Conservation (phyloP, 1,140 invertebrate species). For the Magallana ariakensis region DNA sequence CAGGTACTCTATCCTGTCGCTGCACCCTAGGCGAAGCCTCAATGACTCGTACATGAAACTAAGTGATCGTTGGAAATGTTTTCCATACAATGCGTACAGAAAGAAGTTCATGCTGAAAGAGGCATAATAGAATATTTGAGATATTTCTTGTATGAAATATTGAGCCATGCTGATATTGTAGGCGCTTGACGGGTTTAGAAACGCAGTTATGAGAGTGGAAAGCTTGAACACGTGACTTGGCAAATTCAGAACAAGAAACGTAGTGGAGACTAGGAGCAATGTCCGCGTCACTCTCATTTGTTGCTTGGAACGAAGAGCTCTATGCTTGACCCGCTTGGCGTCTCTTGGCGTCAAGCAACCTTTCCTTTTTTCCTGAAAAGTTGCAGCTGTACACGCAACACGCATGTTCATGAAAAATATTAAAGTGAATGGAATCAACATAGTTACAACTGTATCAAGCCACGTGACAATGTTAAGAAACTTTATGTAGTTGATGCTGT, state of each 20-base stretch:
- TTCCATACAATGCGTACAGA: slow-evolving; percentile 82
- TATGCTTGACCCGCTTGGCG: slow-evolving; percentile 14
- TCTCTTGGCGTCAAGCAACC: slow-evolving; percentile 47
- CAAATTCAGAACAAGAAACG: slow-evolving; percentile 89
- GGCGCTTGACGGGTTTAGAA: background rate
- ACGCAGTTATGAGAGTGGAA: slow-evolving; percentile 68
- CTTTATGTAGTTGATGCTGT: slow-evolving; percentile 45
- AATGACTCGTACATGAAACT: slow-evolving; percentile 21
- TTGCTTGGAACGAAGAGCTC: slow-evolving; percentile 80
- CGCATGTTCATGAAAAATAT: slow-evolving; percentile 82
- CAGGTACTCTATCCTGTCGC: slow-evolving; percentile 13
- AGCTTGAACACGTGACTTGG: slow-evolving; percentile 81
- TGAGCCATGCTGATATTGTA: slow-evolving; percentile 46
- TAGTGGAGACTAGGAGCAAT: slow-evolving; percentile 88
- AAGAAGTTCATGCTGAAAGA: slow-evolving; percentile 93
- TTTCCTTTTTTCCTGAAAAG: slow-evolving; percentile 53
- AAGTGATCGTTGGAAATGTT: slow-evolving; percentile 62
- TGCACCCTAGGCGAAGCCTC: background rate
- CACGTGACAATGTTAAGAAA: slow-evolving; percentile 82
- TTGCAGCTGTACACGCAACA: slow-evolving; percentile 52
- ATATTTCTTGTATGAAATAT: slow-evolving; percentile 60
- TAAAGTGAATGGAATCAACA: slow-evolving; percentile 81
- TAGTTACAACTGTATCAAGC: slow-evolving; percentile 82
- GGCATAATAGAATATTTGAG: slow-evolving; percentile 83
- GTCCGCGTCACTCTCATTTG: slow-evolving; percentile 89